A percentile compares a stretch with the other conserved stretches of the same genome.
Evolutionary conservation across 2,888 invertebrate genomes (phyloP).

Genomic region (Caenorhabditis auriculariae): DNA sequence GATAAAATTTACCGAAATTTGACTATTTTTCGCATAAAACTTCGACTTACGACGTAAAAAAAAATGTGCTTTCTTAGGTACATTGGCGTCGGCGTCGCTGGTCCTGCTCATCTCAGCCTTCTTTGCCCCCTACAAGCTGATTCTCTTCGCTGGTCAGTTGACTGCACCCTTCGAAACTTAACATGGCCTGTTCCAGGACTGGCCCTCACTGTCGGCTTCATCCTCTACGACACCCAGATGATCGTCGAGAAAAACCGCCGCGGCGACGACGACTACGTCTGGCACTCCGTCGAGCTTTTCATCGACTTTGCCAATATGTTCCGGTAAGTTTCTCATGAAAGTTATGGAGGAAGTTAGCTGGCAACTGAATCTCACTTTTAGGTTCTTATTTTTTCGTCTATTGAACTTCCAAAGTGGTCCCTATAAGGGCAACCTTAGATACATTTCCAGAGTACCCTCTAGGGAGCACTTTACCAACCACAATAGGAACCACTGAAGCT

Average conservation of each 20-base stretch:
- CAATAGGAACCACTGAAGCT: no score
- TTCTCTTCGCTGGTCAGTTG: slow-evolving; percentile 18
- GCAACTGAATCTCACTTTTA: no score
- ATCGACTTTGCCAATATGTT: slow-evolving; percentile 92
- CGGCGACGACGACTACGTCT: slow-evolving; percentile 75
- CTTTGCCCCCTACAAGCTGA: slow-evolving; percentile 13
- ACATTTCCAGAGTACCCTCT: no score
- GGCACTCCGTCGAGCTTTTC: slow-evolving; percentile 79
- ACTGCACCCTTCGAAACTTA: no score
- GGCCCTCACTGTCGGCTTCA: slow-evolving; percentile 87
- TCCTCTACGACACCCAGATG: slow-evolving; percentile 93
- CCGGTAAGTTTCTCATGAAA: slow-evolving; percentile 70
- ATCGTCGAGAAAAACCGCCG: slow-evolving; percentile 52
- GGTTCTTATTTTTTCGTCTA: no score
- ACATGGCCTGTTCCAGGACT: slow-evolving; percentile 78
- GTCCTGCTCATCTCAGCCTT: slow-evolving; percentile 12
- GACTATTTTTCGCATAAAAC: no score
- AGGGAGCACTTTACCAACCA: no score
- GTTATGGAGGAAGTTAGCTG: not conserved
- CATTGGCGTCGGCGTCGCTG: slow-evolving; percentile 17
- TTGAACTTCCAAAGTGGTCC: no score
- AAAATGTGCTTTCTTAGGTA: slow-evolving; percentile 5
- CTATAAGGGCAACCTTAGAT: no score
- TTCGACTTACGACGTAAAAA: no score
- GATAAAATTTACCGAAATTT: no score